Percentiles rank a stretch among this genome's conserved stretches.
phyloP scores from a whole-genome alignment of 2,113 vertebrate genomes.

The Sebastes fasciatus region DNA sequence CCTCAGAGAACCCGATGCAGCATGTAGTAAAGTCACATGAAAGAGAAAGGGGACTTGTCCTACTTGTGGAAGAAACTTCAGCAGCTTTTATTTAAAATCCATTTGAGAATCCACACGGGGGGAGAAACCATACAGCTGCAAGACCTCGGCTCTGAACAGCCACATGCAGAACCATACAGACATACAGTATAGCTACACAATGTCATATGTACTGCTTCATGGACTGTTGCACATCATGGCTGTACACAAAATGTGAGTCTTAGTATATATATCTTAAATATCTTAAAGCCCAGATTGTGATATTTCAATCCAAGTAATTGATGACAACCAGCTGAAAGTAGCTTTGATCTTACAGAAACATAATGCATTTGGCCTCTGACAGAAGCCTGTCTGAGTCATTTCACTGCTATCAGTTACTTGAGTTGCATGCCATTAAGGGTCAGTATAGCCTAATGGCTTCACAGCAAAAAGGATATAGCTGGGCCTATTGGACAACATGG shows the following conservation, averaged over 20 bases:
- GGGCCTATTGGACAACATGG: too few species aligned
- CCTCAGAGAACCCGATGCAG: background rate
- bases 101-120: background rate
- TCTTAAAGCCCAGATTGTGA: background rate
- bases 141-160: background rate
- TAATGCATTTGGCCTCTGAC: constrained; percentile 23
- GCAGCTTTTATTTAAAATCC: constrained; percentile 3
- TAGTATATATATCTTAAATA: background rate
- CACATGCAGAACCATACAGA: background rate
- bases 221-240: background rate
- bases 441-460: background rate
- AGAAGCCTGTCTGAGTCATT: background rate
- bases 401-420: background rate
- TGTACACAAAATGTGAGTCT: background rate
- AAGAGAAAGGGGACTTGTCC: background rate
- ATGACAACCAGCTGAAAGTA: background rate
- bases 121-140: constrained; percentile 25
- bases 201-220: background rate
- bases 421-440: constrained; percentile 13
- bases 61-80: constrained; percentile 11
- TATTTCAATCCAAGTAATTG: background rate
- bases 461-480: constrained; percentile 9
- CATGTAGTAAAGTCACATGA: constrained; percentile 1
- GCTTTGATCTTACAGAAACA: background rate
- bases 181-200: background rate